These are phyloP conservation scores for Chiloscyllium punctatum DNA, from an alignment of 2,797 vertebrate species.

Conservation along the genomic window DNA sequence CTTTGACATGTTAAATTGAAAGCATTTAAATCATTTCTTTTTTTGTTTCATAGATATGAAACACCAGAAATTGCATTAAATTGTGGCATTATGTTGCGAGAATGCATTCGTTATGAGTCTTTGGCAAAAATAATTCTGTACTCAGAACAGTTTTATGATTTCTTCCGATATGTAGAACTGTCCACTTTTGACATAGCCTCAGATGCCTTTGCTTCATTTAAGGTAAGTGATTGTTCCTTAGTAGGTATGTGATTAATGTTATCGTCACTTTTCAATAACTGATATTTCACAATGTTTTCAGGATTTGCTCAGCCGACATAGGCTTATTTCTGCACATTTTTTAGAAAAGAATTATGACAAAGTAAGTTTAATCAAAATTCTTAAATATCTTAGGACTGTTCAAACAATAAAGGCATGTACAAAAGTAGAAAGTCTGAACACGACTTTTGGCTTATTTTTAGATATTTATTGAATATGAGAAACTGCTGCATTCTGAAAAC, in stretches of 20 bases:
- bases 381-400: neutral
- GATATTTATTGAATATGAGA: conserved; percentile 73
- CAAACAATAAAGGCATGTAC: neutral
- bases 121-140: conserved; percentile 64
- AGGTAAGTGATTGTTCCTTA: conserved; percentile 48
- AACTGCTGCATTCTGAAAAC: conserved; percentile 73
- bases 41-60: too few relatives aligned
- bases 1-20: too few relatives aligned
- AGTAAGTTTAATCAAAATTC: conserved; percentile 49
- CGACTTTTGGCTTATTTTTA: conserved; percentile 42
- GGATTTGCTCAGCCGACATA: conserved; percentile 74
- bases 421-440: neutral
- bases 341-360: conserved; percentile 69
- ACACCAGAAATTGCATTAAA: too few relatives aligned
- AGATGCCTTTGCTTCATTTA: conserved; percentile 71
- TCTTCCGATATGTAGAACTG: conserved; percentile 69
- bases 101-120: conserved; percentile 70
- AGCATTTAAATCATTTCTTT: too few relatives aligned
- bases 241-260: neutral
- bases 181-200: conserved; percentile 74
- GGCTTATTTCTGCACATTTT: conserved; percentile 72
- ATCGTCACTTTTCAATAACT: neutral
- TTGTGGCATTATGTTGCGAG: too few relatives aligned
- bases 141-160: conserved; percentile 67
- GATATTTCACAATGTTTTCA: conserved; percentile 43